Evolutionary conservation across 2,113 vertebrate genomes (phyloP).

Genomic region (Zapus hudsonius): DNA sequence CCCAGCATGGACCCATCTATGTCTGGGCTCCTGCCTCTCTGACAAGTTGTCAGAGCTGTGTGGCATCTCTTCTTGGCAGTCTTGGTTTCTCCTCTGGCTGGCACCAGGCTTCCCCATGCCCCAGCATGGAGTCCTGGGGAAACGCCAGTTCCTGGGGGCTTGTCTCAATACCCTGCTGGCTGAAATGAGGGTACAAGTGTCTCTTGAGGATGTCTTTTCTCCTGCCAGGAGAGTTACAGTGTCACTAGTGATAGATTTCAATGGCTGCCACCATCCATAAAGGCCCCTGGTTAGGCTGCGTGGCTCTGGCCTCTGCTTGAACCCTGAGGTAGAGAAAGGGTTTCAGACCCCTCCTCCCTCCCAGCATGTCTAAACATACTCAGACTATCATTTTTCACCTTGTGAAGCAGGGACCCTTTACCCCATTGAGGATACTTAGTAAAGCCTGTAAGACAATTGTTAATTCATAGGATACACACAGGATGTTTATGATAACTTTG

Average conservation of each 20-base stretch:
- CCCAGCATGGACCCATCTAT: too few species aligned
- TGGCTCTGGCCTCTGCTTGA: slow-evolving; percentile 20
- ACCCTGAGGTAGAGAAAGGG: neutral
- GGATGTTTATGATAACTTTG: slow-evolving; percentile 31
- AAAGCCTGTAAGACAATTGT: neutral
- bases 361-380: slow-evolving; percentile 26
- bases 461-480: slow-evolving; percentile 31
- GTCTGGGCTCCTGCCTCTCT: neutral
- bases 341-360: neutral
- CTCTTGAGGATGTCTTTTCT: neutral
- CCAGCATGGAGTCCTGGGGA: neutral
- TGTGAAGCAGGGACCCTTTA: slow-evolving; percentile 11
- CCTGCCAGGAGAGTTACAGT: neutral
- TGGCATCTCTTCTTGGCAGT: neutral
- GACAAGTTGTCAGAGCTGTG: neutral
- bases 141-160: neutral
- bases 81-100: neutral
- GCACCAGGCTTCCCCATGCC: neutral
- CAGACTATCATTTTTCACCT: slow-evolving; percentile 45
- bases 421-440: neutral
- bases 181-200: neutral
- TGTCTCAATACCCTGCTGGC: neutral
- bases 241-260: neutral
- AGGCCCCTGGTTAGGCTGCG: neutral
- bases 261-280: neutral